A percentile compares a stretch with the other conserved stretches of the same genome.
Evolutionary conservation across 53 echinoderm and acorn worm genomes (phyloP).

Genomic region (Patiria pectinifera): DNA sequence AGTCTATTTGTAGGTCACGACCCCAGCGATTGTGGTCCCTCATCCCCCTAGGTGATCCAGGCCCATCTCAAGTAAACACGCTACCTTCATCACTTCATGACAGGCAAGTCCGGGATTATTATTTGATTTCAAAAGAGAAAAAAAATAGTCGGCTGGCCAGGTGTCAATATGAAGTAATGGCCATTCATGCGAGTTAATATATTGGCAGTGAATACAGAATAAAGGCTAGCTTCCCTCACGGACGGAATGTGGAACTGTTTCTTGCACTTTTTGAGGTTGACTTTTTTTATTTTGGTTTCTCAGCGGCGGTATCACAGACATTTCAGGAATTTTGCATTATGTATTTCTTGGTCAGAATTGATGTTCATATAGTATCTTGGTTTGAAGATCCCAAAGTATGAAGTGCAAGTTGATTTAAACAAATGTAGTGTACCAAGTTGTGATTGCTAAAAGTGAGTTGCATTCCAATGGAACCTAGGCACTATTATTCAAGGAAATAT

Average conservation of each 20-base stretch:
- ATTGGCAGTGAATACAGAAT: slow-evolving; percentile 12
- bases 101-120: neutral
- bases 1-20: slow-evolving; percentile 35
- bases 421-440: no score
- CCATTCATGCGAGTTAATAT: slow-evolving; percentile 23
- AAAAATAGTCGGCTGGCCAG: neutral
- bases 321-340: slow-evolving; percentile 21
- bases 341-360: neutral
- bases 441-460: no score
- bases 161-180: slow-evolving; percentile 11
- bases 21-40: slow-evolving; percentile 8
- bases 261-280: slow-evolving; percentile 18
- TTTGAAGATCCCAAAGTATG: neutral
- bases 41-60: slow-evolving; percentile 16
- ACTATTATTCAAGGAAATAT: neutral
- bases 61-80: slow-evolving; percentile 32
- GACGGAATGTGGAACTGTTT: slow-evolving; percentile 19
- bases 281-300: neutral
- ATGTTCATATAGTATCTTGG: neutral
- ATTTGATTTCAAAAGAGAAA: slow-evolving; percentile 8
- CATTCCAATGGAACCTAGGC: neutral
- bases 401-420: neutral
- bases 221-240: neutral
- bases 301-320: neutral
- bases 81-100: neutral